Evolutionary conservation across 2,888 invertebrate species (phyloP).

Genomic region (Drosophila conformis): DNA sequence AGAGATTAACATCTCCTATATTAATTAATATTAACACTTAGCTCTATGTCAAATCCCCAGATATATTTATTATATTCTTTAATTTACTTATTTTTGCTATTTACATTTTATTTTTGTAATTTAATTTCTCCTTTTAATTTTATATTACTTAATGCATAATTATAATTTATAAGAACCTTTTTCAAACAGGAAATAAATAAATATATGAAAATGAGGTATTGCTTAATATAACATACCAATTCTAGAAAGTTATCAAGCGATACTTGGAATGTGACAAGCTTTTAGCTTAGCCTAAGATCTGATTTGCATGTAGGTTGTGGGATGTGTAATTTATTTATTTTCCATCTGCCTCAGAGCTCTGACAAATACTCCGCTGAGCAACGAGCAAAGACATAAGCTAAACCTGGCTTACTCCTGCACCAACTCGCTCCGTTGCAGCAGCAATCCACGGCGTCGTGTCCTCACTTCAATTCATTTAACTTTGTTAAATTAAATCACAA

Average conservation of each 20-base stretch:
- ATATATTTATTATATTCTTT: not conserved
- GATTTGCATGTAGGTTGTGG: not conserved
- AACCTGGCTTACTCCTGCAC: constrained; percentile 13
- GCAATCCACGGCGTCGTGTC: constrained; percentile 18
- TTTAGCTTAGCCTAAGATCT: not conserved
- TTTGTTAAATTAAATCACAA: constrained; percentile 84
- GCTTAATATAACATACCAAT: not conserved
- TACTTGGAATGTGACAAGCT: not conserved
- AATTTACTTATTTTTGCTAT: not conserved
- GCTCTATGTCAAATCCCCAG: not conserved
- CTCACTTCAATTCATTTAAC: constrained; percentile 71
- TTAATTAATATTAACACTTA: not conserved
- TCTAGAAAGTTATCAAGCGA: not conserved
- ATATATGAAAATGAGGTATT: not conserved
- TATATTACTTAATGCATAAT: not conserved
- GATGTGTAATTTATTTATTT: not conserved
- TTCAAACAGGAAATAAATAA: not conserved
- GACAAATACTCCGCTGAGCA: constrained; percentile 9
- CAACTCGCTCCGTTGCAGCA: not conserved
- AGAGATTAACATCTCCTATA: not conserved
- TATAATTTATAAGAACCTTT: not conserved
- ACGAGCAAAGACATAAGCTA: constrained; percentile 11
- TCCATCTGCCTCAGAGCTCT: not conserved
- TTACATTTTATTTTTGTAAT: not conserved
- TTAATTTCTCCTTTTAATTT: not conserved